Base-by-base conservation (phyloP, 2,888 invertebrate genomes). In the Sceliomorpha sp. region DNA sequence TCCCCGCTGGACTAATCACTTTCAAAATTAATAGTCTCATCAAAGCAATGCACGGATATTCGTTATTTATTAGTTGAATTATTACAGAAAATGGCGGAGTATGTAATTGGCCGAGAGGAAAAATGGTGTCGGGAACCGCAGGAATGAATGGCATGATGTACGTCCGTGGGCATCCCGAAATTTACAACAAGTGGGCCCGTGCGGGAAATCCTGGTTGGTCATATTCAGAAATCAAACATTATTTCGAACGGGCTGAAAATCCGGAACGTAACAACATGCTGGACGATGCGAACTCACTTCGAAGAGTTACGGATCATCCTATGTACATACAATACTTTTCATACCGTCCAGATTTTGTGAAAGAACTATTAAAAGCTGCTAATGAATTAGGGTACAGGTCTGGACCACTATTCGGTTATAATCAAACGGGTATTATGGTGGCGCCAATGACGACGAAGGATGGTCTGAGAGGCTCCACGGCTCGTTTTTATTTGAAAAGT, bases 91-190 rank as follows among this genome's bases (percentile, higher is more conserved):
- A 63, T 1, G 78, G 73, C 0, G 89, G 89, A 0, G 63, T 78
- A 1, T 90, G 90, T 72, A 78, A 78, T 6, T 90, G 90, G 90
- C 90, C 90, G 0, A 85, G 92, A 10, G 89, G 89, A 0, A 89
- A 88, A 68, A 89, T 91, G 82, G 84, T 93, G 26, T 92, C 93
- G 6, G 93, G 93, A 2, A 91, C 91, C 0, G 90, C 91, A 13
- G 90, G 91, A 0, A 88, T 92, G 36, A 92, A 92, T 79, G 92
- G 91, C 1, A 92, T 92, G 90, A 88, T 93, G 75, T 92, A 92
- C 79, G 88, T 91, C 0, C 89, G 91, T 13, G 92, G 92, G 0
- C 91, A 91, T 74, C 89, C 88, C 0, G 84, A 86, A 8, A 90
- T 92, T 53, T 93, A 89, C 70, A 89, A 91, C 62, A 82, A 87